Evolutionary conservation across 2,113 vertebrate species (phyloP).

Genomic region (Etheostoma cragini): DNA sequence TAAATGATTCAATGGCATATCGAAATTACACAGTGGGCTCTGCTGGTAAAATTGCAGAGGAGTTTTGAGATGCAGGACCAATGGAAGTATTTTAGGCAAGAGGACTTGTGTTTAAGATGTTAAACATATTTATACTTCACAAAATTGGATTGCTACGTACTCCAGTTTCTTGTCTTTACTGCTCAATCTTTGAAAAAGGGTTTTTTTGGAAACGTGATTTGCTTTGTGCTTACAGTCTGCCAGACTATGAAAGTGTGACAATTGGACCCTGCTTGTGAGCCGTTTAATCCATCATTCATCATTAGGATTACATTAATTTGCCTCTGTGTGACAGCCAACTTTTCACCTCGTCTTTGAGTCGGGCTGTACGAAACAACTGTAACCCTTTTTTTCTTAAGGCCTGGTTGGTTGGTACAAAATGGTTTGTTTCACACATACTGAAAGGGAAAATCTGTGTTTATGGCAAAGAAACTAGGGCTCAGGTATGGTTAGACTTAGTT

Average conservation of each 20-base stretch:
- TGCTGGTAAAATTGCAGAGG: constrained; percentile 41
- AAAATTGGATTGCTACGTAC: constrained; percentile 12
- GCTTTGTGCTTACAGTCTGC: background rate
- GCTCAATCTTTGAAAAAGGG: constrained; percentile 7
- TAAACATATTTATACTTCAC: constrained; percentile 17
- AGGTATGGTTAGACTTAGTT: background rate
- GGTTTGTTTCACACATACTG: background rate
- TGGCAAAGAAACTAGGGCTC: constrained; percentile 2
- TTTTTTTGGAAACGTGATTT: constrained; percentile 1
- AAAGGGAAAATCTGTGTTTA: background rate
- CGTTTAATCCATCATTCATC: constrained; percentile 10
- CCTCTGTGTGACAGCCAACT: background rate
- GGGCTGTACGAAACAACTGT: background rate
- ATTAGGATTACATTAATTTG: background rate
- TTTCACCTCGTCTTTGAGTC: background rate
- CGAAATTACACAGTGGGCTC: constrained; percentile 55
- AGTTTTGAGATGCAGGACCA: constrained; percentile 36
- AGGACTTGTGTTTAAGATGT: constrained; percentile 10
- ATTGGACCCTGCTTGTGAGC: background rate
- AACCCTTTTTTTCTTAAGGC: constrained; percentile 18
- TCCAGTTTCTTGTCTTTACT: background rate
- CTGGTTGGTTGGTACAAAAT: background rate
- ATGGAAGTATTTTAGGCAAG: constrained; percentile 18
- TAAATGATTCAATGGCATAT: constrained; percentile 64
- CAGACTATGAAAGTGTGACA: background rate